Conservation (phyloP, 1,140 invertebrate genomes). For the Lithobius niger region DNA sequence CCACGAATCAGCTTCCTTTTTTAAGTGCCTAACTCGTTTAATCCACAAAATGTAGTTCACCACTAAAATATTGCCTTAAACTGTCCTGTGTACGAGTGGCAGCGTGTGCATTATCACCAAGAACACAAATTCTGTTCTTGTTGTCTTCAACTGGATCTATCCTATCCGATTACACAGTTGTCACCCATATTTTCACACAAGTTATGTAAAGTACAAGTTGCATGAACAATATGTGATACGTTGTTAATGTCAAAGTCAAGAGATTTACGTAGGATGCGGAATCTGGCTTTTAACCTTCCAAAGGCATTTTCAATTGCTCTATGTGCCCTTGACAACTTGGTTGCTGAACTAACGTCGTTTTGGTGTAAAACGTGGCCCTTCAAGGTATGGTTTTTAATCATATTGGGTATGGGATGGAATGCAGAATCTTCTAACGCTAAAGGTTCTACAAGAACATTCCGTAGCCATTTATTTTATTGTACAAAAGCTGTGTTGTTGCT, state of each 20-base stretch:
- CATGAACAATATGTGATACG: conserved; percentile 1
- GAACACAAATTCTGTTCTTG: too few relatives aligned
- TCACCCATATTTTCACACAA: too few relatives aligned
- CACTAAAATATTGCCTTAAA: too few relatives aligned
- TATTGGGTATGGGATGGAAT: not conserved
- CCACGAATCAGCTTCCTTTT: too few relatives aligned
- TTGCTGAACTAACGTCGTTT: not conserved
- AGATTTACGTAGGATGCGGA: not conserved
- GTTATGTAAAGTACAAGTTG: conserved; percentile 5
- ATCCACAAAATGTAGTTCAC: too few relatives aligned
- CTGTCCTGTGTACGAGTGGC: too few relatives aligned
- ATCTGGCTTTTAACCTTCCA: conserved; percentile 2
- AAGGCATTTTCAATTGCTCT: conserved; percentile 6
- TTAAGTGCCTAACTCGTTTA: too few relatives aligned
- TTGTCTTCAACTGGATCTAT: too few relatives aligned
- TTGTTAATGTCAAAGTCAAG: conserved; percentile 1
- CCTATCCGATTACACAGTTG: too few relatives aligned
- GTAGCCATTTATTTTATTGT: not conserved
- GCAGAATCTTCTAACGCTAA: not conserved
- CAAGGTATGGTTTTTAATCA: conserved; percentile 6
- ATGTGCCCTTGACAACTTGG: not conserved
- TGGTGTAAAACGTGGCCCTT: not conserved
- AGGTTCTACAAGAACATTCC: not conserved
- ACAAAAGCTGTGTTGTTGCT: not conserved
- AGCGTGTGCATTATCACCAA: too few relatives aligned